Conservation (phyloP, 2,888 invertebrate species). For the Catocala fraxini region DNA sequence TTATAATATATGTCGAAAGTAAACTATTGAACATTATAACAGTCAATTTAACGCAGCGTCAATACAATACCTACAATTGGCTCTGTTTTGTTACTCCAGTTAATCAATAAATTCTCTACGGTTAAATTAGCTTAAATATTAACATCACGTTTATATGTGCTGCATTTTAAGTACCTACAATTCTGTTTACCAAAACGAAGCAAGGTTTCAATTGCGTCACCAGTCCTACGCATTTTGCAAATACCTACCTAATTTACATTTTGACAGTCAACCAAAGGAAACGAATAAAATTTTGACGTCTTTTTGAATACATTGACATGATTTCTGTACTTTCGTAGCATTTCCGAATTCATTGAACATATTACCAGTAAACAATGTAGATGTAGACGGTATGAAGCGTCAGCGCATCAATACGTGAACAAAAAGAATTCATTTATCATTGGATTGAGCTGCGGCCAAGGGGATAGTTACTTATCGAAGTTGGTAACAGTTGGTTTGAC, state of each 20-base stretch:
- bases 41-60: no score
- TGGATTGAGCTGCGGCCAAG: conserved; percentile 38
- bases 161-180: background rate
- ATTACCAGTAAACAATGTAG: background rate
- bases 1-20: no score
- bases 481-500: conserved; percentile 43
- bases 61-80: no score
- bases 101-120: no score
- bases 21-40: no score
- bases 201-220: conserved; percentile 10
- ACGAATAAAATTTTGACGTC: conserved; percentile 11
- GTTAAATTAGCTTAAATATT: no score
- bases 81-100: no score
- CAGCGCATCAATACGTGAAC: conserved; percentile 9
- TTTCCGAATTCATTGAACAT: background rate
- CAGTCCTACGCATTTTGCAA: conserved; percentile 15
- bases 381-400: background rate
- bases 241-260: conserved; percentile 17
- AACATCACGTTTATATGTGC: no score
- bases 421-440: conserved; percentile 13
- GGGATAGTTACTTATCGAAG: conserved; percentile 18
- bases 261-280: conserved; percentile 15
- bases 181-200: conserved; percentile 2
- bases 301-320: conserved; percentile 8
- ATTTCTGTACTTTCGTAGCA: background rate